Evolutionary conservation across 2,888 invertebrate species (phyloP).

Genomic region (Lasioglossum figueresi): DNA sequence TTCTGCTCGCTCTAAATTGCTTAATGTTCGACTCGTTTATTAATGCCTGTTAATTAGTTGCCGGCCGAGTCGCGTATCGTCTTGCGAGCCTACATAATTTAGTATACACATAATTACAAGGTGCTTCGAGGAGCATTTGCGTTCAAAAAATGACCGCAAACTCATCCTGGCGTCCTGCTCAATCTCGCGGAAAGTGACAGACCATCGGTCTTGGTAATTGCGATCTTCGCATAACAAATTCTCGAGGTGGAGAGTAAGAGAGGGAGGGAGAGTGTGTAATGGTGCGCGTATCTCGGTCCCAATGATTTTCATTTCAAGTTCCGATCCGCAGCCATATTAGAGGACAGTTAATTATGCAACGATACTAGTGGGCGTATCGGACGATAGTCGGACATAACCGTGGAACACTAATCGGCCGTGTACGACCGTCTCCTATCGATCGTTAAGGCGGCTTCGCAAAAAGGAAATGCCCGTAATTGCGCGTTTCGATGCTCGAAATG

Average conservation of each 20-base stretch:
- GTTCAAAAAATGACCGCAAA: not conserved
- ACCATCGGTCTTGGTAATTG: constrained; percentile 12
- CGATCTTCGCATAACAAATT: constrained; percentile 9
- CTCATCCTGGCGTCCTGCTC: not conserved
- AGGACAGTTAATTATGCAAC: constrained; percentile 46
- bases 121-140: not conserved
- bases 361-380: constrained; percentile 47
- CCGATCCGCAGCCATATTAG: constrained; percentile 8
- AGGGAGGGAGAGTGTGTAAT: not conserved
- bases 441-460: constrained; percentile 29
- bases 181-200: constrained; percentile 27
- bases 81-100: not conserved
- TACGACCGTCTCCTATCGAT: constrained; percentile 31
- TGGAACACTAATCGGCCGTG: constrained; percentile 55
- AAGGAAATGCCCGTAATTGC: not conserved
- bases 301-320: constrained; percentile 39
- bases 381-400: constrained; percentile 29
- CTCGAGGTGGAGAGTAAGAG: not conserved
- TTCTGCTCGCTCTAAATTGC: not conserved
- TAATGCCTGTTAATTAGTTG: constrained; percentile 12
- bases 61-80: not conserved
- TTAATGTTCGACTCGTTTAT: constrained; percentile 3
- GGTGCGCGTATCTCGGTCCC: not conserved
- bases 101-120: constrained; percentile 10
- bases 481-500: not conserved